Base-by-base conservation (phyloP, 64 coral and sea anemone genomes). In the Acropora yongei region DNA sequence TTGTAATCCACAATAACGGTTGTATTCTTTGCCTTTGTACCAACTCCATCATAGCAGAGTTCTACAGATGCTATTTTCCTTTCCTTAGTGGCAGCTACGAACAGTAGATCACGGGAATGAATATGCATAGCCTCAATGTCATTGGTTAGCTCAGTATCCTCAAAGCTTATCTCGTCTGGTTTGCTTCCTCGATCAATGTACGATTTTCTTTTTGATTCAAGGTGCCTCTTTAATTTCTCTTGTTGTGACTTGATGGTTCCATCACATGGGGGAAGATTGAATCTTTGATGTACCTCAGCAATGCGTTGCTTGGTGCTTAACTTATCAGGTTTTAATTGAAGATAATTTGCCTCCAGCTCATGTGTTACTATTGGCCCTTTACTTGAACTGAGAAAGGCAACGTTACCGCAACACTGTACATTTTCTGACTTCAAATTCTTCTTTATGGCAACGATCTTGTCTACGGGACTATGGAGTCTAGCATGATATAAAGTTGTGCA, bases 401-500 rank as follows among this genome's bases (percentile, higher is more conserved):
- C 41, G 60, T 63, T 45, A 17, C 68, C 13, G 4, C 18, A 12
- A 20, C 58, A 88, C 12, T 48, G 44, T 8, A 84, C 79, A 57
- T 74, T 44, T 6, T 10, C 75, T 16, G 79, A 73, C 5, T 46
- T 8, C 6, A 91, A 50, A 44, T 86, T 79, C 20, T 78, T 79
- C 18, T 68, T 87, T 10, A 92, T n/a, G 11, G 80, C 30, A 13
- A 45, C 14, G 5, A 89, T 89, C 63, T 95, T 95, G 44, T 95
- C 79, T 7, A 95, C 48, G 1, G 93, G 82, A 78, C 72, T 90
- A 75, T 86, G 88, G 41, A 94, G 51, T 45, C 50, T 65, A 61
- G 72, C 86, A 2, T 16, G 68, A 47, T 82, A 50, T 14, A 94
- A 57, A 12, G 65, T 84, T 39, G 78, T 63, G 30, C 65, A 83